Conservation (phyloP, 2,797 vertebrate species). For the Echeneis naucrates region DNA sequence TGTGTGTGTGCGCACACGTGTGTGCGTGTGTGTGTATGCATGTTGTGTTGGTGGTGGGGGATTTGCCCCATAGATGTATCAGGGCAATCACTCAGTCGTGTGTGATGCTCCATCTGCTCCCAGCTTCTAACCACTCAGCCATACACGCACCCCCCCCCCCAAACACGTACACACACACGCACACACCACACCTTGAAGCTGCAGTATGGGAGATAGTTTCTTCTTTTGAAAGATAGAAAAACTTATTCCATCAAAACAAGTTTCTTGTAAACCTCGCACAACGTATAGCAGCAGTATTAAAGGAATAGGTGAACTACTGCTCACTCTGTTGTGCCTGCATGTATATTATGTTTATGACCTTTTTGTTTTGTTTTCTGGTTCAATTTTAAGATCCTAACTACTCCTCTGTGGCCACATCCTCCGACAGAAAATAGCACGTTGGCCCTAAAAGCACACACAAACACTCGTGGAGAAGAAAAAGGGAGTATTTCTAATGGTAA, state of each 20-base stretch:
- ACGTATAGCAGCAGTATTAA: not conserved
- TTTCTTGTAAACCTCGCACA: conserved; percentile 2
- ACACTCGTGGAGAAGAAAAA: conserved; percentile 11
- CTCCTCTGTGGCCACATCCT: conserved; percentile 3
- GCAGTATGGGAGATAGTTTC: not conserved
- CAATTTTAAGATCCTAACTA: conserved; percentile 8
- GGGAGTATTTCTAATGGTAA: conserved; percentile 15
- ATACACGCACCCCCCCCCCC: not conserved
- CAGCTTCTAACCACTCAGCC: conserved; percentile 37
- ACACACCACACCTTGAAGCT: conserved; percentile 7
- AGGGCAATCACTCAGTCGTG: conserved; percentile 59
- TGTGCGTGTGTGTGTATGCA: conserved; percentile 16
- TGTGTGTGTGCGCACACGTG: conserved; percentile 15
- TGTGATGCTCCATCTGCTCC: conserved; percentile 72
- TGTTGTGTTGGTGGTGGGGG: conserved; percentile 22
- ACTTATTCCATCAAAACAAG: conserved; percentile 15
- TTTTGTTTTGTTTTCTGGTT: too few relatives aligned
- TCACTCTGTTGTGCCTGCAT: not conserved
- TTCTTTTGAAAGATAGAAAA: conserved; percentile 7
- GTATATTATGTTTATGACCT: not conserved
- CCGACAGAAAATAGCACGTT: conserved; percentile 16
- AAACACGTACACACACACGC: conserved; percentile 10
- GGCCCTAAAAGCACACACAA: conserved; percentile 1
- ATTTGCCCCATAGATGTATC: conserved; percentile 52
- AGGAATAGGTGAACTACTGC: not conserved